phyloP scores from a whole-genome alignment of 2,888 invertebrate genomes.

The Cataglyphis altisquamis region DNA sequence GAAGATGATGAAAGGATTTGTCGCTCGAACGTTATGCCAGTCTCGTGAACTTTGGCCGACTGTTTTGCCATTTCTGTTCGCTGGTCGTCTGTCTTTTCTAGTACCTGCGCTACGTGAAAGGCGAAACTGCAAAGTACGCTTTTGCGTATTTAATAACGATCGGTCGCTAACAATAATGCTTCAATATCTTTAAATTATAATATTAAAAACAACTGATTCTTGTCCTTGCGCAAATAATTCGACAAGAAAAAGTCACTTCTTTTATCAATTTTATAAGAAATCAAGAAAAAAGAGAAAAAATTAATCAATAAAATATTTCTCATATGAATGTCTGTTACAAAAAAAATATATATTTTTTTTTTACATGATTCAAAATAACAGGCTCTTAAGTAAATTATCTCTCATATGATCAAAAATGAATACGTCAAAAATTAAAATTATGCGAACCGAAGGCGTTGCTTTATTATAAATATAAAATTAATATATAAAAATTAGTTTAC shows the following conservation, averaged over 20 bases:
- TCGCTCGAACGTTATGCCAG: slow-evolving; percentile 61
- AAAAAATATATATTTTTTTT: not conserved
- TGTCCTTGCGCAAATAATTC: not conserved
- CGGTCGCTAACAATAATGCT: not conserved
- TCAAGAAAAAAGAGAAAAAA: not conserved
- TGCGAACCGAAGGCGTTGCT: no score
- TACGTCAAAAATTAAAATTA: not conserved
- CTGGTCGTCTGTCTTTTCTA: slow-evolving; percentile 34
- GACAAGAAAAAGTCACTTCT: not conserved
- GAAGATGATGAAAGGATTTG: slow-evolving; percentile 84
- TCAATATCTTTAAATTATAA: not conserved
- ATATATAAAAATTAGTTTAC: slow-evolving; percentile 63
- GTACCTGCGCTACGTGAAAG: slow-evolving; percentile 75
- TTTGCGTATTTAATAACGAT: slow-evolving; percentile 50
- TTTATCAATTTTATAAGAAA: not conserved
- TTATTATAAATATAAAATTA: slow-evolving; percentile 8
- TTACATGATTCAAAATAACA: not conserved
- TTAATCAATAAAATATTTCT: not conserved
- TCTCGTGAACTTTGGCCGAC: slow-evolving; percentile 26
- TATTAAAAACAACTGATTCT: not conserved
- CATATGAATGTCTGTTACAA: not conserved
- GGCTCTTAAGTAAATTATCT: not conserved
- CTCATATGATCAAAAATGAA: not conserved
- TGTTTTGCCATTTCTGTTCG: slow-evolving; percentile 14
- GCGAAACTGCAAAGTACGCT: slow-evolving; percentile 71